These are phyloP conservation scores for Ischnus inquisitorius DNA, from an alignment of 2,888 invertebrate genomes.

Conservation along the genomic window DNA sequence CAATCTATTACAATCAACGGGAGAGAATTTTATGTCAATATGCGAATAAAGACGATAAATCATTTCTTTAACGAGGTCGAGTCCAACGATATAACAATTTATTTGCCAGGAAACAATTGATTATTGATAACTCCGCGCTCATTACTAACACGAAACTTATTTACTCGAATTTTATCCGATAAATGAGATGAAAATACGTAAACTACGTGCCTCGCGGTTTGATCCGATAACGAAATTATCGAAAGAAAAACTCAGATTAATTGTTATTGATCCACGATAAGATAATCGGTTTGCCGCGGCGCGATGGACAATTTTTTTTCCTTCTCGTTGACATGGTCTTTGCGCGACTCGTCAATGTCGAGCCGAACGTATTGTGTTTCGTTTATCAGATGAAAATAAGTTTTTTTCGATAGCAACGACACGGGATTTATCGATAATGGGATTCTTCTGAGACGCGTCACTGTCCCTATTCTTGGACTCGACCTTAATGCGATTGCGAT, in stretches of 20 bases:
- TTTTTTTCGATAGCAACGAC: neutral
- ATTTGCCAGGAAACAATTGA: neutral
- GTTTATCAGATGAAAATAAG: neutral
- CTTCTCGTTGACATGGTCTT: neutral
- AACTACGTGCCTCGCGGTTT: neutral
- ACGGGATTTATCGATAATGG: neutral
- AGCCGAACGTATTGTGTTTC: neutral
- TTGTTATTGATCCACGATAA: neutral
- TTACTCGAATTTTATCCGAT: neutral
- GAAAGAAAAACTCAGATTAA: neutral
- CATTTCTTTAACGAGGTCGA: neutral
- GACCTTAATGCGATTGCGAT: neutral
- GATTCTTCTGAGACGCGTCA: neutral
- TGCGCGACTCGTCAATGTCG: neutral
- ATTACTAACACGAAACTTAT: neutral
- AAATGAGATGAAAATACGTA: neutral
- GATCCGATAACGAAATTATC: neutral
- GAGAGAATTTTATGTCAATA: slow-evolving; percentile 7
- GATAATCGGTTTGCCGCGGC: neutral
- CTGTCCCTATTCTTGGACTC: neutral
- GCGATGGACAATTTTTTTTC: neutral
- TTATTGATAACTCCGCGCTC: neutral
- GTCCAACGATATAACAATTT: neutral
- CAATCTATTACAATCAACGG: neutral
- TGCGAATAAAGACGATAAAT: too few relatives aligned